A percentile compares a stretch with the other conserved stretches of the same genome.
Conservation (phyloP, 2,113 vertebrate species). For the Takifugu bimaculatus region DNA sequence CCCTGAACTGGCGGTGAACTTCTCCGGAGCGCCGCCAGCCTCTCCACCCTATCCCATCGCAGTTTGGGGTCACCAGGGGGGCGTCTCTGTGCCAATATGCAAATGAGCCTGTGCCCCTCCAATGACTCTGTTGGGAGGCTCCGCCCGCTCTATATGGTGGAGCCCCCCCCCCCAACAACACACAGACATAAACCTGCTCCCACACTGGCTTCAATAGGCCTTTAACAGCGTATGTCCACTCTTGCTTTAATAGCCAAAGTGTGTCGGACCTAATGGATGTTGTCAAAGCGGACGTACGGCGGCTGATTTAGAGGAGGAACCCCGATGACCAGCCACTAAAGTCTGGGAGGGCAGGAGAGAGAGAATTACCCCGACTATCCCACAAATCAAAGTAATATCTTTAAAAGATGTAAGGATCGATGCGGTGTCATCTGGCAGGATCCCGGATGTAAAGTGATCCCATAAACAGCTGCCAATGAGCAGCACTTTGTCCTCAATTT, state of each 20-base stretch:
- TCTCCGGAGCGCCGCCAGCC: constrained; percentile 54
- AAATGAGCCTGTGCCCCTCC: constrained; percentile 66
- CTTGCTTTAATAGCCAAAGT: constrained; percentile 61
- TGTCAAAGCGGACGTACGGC: constrained; percentile 63
- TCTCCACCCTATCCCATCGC: constrained; percentile 68
- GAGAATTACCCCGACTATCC: constrained; percentile 46
- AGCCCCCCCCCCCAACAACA: constrained; percentile 24
- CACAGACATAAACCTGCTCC: constrained; percentile 40
- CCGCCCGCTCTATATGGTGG: constrained; percentile 45
- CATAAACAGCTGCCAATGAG: constrained; percentile 50
- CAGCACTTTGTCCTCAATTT: constrained; percentile 14
- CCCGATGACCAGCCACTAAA: constrained; percentile 29
- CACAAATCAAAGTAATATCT: constrained; percentile 66
- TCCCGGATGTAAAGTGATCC: constrained; percentile 43
- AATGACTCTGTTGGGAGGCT: constrained; percentile 64
- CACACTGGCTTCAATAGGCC: constrained; percentile 50
- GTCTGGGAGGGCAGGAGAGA: constrained; percentile 10
- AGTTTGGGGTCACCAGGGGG: constrained; percentile 66
- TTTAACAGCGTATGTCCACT: constrained; percentile 55
- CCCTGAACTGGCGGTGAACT: constrained; percentile 71
- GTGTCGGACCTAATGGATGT: constrained; percentile 65
- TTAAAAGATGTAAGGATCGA: constrained; percentile 58
- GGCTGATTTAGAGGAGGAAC: constrained; percentile 63
- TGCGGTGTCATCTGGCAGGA: constrained; percentile 46
- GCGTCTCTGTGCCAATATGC: constrained; percentile 74